phyloP scores from a whole-genome alignment of 2,888 invertebrate genomes.

The Nephrotoma guestfalica region DNA sequence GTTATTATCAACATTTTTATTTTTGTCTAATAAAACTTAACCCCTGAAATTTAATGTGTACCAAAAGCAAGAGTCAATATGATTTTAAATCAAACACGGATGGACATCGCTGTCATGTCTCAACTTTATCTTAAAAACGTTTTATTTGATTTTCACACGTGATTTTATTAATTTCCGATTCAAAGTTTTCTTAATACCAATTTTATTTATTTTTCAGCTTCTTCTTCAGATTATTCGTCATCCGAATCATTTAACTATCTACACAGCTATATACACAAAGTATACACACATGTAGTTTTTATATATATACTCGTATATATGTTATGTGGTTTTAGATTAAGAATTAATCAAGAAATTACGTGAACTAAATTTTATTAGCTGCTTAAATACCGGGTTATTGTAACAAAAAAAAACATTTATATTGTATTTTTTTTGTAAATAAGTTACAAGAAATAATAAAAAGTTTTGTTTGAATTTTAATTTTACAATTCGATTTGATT shows the following conservation, averaged over 20 bases:
- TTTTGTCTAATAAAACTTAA: too few species aligned
- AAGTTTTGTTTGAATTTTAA: neutral
- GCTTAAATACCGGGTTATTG: neutral
- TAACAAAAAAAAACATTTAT: neutral
- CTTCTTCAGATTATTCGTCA: neutral
- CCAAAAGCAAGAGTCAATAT: too few species aligned
- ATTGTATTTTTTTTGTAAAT: neutral
- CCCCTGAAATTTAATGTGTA: too few species aligned
- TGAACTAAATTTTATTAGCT: neutral
- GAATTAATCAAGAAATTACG: neutral
- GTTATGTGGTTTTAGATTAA: neutral
- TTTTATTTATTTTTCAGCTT: neutral
- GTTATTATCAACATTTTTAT: too few species aligned
- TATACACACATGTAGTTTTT: neutral
- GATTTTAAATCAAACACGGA: too few species aligned
- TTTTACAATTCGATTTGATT: neutral
- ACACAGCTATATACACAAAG: neutral
- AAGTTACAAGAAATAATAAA: neutral
- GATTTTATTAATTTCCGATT: neutral
- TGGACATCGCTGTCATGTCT: too few species aligned
- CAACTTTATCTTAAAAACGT: too few species aligned
- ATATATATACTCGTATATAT: neutral
- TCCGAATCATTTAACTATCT: too few species aligned
- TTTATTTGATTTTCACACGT: neutral
- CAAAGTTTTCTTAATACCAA: neutral